Percentiles rank a stretch among this genome's conserved stretches.
These are phyloP conservation scores for Denticeps clupeoides DNA, from an alignment of 2,797 vertebrate species.

Conservation along the genomic window DNA sequence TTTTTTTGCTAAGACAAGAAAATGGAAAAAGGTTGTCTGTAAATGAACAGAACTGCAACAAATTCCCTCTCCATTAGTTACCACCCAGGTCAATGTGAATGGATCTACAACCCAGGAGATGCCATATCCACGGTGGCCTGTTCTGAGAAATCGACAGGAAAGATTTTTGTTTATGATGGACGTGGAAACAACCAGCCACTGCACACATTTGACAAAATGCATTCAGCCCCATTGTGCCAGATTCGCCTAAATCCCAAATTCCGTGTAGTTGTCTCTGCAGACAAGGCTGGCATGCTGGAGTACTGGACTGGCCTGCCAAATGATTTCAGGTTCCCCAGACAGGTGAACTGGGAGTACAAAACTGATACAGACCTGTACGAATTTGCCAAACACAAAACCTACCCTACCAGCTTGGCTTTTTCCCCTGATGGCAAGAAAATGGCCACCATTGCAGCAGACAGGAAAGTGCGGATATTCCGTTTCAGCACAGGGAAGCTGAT, in stretches of 20 bases:
- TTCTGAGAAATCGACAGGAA: conserved; percentile 91
- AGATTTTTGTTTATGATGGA: conserved; percentile 91
- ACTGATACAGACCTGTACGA: conserved; percentile 96
- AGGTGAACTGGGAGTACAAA: conserved; percentile 90
- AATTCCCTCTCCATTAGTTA: conserved; percentile 51
- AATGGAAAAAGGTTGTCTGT: no score
- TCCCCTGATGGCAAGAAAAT: conserved; percentile 90
- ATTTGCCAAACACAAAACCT: conserved; percentile 91
- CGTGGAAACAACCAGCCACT: conserved; percentile 78
- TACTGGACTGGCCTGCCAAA: conserved; percentile 91
- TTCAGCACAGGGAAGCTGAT: conserved; percentile 92
- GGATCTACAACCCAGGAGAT: conserved; percentile 95
- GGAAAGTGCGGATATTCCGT: conserved; percentile 94
- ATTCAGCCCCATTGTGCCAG: conserved; percentile 76
- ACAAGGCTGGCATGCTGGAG: conserved; percentile 93
- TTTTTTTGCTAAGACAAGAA: neutral
- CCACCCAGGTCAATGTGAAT: conserved; percentile 86
- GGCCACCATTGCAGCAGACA: conserved; percentile 88
- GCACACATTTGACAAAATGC: conserved; percentile 85
- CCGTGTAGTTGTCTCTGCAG: conserved; percentile 83
- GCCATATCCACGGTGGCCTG: conserved; percentile 91
- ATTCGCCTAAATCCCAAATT: conserved; percentile 81
- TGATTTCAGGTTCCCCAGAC: conserved; percentile 85
- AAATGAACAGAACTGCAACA: no score
- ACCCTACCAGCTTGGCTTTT: conserved; percentile 82